Base-by-base conservation (phyloP, 53 echinoderm and acorn worm species). In the Zoroaster sp. region DNA sequence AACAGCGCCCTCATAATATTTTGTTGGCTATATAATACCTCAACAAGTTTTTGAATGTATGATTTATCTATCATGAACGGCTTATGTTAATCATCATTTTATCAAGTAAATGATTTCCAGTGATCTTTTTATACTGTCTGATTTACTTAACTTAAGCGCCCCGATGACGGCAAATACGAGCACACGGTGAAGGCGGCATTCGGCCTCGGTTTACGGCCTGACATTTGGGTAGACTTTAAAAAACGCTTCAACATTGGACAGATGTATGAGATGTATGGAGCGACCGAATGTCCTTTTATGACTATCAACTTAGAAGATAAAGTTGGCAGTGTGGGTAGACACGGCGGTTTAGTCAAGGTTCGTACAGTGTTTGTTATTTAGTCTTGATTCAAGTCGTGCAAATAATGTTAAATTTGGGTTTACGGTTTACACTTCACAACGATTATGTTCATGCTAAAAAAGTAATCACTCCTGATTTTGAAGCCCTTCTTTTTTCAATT, bases 211-310 rank as follows among this genome's bases (percentile, higher is more conserved):
- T 31, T 93, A 1, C 85, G 89, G 5, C 89, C 89, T 0, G 92
- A 92, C 41, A 89, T 92, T 35, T 92, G 92, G 92, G 40, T 30
- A 41, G 77, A 93, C 11, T 93, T 93, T 49, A 12, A 89, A 55
- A 43, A 67, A 30, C 88, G 92, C 34, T 92, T 92, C 67, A 88
- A 88, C 38, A 83, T 92, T 72, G 73, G 36, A 11, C 45, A 82
- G 40, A 83, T 92, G 4, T 63, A 66, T 15, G 89, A 89, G 66
- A 75, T 85, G 69, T 93, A 89, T 35, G 93, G 83, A 25, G 89
- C 89, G 4, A 89, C 89, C 1, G 93, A 93, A 39, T 53, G 85
- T 18, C 89, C 75, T 15, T 21, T 39, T 25, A 66, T 93, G 43
- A 83, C 47, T 20, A 46, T 82, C 28, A 93, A 93, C 41, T 28